Evolutionary conservation across 1,140 invertebrate genomes (phyloP).

Genomic region (Whitmania pigra): DNA sequence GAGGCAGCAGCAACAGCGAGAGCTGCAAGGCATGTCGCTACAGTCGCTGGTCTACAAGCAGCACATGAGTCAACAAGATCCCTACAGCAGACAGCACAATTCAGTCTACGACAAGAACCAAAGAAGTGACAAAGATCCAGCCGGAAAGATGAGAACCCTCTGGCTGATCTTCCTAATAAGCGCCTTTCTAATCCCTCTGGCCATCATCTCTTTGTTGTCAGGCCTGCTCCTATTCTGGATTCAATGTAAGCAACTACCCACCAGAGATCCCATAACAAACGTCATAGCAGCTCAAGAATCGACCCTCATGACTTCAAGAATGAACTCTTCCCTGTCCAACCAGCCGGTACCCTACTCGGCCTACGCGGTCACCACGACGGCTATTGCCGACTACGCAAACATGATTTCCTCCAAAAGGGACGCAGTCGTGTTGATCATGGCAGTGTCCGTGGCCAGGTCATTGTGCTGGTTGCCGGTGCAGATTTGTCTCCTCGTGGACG

Average conservation of each 20-base stretch:
- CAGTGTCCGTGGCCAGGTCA: constrained; percentile 17
- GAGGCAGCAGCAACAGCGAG: not conserved
- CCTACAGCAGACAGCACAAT: not conserved
- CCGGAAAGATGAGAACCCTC: constrained; percentile 21
- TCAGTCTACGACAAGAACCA: not conserved
- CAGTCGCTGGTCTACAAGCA: constrained; percentile 7
- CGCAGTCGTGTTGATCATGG: constrained; percentile 22
- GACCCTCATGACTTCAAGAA: not conserved
- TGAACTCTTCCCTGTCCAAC: not conserved
- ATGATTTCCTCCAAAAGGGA: constrained; percentile 14
- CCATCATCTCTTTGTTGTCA: constrained; percentile 19
- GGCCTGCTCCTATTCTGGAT: constrained; percentile 20
- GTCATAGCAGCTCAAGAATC: not conserved
- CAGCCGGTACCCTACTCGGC: not conserved
- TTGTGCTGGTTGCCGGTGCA: constrained; percentile 25
- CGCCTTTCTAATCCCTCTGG: constrained; percentile 23
- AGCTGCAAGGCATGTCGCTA: not conserved
- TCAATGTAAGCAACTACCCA: not conserved
- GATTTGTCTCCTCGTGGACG: constrained; percentile 20
- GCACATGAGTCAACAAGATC: constrained; percentile 6
- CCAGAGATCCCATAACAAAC: not conserved
- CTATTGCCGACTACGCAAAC: not conserved
- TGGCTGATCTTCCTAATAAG: constrained; percentile 25
- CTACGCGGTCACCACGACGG: not conserved
- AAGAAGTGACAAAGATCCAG: not conserved